phyloP scores from a whole-genome alignment of 2,888 invertebrate species.

The Drosophila emarginata region DNA sequence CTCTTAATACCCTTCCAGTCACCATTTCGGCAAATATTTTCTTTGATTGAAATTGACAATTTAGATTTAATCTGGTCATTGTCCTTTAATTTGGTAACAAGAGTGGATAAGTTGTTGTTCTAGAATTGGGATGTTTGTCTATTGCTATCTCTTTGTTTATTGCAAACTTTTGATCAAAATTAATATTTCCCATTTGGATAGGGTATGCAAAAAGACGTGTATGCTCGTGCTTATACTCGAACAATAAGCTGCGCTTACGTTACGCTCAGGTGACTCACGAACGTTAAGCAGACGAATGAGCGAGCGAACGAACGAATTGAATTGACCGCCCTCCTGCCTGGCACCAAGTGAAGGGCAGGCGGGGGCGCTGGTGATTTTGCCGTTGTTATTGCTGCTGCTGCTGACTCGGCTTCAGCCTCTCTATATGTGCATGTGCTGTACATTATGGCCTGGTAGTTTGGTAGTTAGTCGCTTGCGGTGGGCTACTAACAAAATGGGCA shows the following conservation, averaged over 20 bases:
- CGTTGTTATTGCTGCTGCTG: conserved; percentile 11
- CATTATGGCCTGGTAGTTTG: conserved; percentile 62
- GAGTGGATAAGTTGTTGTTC: too few species aligned
- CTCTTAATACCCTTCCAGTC: neutral
- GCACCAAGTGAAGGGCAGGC: conserved; percentile 43
- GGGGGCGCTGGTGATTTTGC: conserved; percentile 46
- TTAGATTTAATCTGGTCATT: too few species aligned
- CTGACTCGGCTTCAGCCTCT: conserved; percentile 13
- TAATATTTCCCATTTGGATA: neutral
- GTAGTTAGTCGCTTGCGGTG: conserved; percentile 73
- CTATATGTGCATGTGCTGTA: conserved; percentile 51
- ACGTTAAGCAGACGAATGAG: conserved; percentile 12
- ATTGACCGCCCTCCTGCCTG: conserved; percentile 9
- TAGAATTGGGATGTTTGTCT: too few species aligned
- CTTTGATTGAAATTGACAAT: too few species aligned
- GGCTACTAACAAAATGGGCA: conserved; percentile 73
- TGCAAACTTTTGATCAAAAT: neutral
- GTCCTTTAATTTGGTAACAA: too few species aligned
- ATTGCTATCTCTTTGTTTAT: too few species aligned
- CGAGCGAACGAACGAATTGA: conserved; percentile 30
- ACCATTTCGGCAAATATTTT: neutral
- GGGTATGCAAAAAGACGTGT: conserved; percentile 25
- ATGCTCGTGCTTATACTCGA: conserved; percentile 34
- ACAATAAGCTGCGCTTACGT: conserved; percentile 75
- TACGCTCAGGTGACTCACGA: conserved; percentile 81